Base-by-base conservation (phyloP, 1,140 invertebrate genomes). In the Glomeris maerens region DNA sequence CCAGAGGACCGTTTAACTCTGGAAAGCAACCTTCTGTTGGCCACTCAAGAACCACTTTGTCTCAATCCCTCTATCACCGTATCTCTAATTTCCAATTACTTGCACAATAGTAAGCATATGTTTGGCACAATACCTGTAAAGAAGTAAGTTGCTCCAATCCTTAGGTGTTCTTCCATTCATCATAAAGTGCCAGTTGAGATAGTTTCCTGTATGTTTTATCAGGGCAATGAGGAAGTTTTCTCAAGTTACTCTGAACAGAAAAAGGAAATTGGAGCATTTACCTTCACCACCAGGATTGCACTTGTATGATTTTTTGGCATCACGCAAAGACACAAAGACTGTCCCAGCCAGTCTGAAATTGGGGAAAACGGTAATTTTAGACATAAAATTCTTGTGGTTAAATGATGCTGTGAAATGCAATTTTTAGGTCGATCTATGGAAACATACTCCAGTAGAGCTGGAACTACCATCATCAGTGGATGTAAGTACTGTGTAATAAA, bases 41-140 rank as follows among this genome's bases (percentile, higher is more conserved):
- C 84, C 20, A 85, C 84, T 5, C 78, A 83, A 45, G 83, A 84
- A 36, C 83, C 84, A 22, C 68, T 95, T 2, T 93, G 86, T 64
- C 70, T 93, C 14, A 85, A 91, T 65, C 85, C 89, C 1, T 79
- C 84, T 58, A 84, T 84, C 3, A 73, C 80, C 22, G 78, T 89
- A 17, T 79, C 80, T 25, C 66, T 86, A 36, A 71, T 82, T 41
- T 75, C 79, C 23, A 83, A 83, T 42, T 74, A 77, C 54, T 64
- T 86, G 25, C 79, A 84, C 58, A 79, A 82, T 57, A 76, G 80
- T 26, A 76, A 78, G 50, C 74, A 82, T 56, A 71, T 83, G 20
- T 78, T 88, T 46, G 83, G 81, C 47, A 82, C 80, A 20, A 76
- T 78, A 38, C 71, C 78, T 54, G 73, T 90, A 52, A 75, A 81